Conservation (phyloP, 2,113 vertebrate species). For the Oplegnathus fasciatus region DNA sequence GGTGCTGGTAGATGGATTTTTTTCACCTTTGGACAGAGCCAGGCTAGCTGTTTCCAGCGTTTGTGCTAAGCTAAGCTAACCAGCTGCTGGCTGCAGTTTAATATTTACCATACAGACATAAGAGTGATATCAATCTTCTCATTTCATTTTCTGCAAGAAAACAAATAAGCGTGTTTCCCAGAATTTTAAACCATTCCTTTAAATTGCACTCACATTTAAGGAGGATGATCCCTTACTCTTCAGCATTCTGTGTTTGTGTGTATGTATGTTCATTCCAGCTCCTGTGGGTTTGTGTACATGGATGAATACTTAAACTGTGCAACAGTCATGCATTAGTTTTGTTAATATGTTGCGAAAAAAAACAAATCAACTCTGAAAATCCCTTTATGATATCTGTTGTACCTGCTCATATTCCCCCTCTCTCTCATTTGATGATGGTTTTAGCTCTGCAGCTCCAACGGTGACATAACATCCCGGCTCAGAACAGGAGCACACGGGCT, state of each 20-base stretch:
- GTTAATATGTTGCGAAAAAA: neutral
- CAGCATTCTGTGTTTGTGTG: neutral
- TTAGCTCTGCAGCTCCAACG: slow-evolving; percentile 39
- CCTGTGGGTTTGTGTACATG: neutral
- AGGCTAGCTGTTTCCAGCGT: neutral
- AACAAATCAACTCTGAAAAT: slow-evolving; percentile 39
- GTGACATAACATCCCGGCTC: slow-evolving; percentile 72
- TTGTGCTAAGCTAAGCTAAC: neutral
- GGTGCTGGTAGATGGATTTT: neutral
- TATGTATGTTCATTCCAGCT: neutral
- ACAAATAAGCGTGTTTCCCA: neutral
- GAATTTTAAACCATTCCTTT: neutral
- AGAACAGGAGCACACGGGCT: slow-evolving; percentile 49
- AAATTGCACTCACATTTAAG: neutral
- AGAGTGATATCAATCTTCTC: neutral
- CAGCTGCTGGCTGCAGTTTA: neutral
- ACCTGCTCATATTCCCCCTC: slow-evolving; percentile 23
- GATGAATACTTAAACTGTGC: neutral
- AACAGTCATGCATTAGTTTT: slow-evolving; percentile 3
- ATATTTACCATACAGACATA: neutral
- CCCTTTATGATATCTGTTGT: slow-evolving; percentile 21
- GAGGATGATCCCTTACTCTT: neutral
- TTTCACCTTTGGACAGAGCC: neutral
- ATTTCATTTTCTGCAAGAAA: neutral
- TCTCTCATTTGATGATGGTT: slow-evolving; percentile 50